Base-by-base conservation (phyloP, 2,888 invertebrate species). In the Bugula neritina region DNA sequence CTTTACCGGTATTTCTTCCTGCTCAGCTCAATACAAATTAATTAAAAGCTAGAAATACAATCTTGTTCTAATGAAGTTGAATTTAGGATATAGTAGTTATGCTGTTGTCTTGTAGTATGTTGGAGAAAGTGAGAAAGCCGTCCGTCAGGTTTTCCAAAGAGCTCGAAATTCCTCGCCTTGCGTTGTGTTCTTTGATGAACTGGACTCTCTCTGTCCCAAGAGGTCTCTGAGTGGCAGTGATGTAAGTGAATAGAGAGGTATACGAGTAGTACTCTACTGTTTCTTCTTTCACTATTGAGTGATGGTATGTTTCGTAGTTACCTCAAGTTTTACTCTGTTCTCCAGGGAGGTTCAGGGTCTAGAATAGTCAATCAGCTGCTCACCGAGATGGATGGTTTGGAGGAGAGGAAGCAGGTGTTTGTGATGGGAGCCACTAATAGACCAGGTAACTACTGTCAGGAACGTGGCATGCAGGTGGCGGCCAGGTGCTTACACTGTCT, bases 301-400 rank as follows among this genome's bases (percentile, higher is more conserved):
- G n/a, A n/a, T n/a, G n/a, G n/a, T n/a, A n/a, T n/a, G n/a, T n/a
- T n/a, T n/a, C n/a, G n/a, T n/a, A n/a, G n/a, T n/a, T n/a, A n/a
- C n/a, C n/a, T n/a, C n/a, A n/a, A n/a, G n/a, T n/a, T n/a, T n/a
- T n/a, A n/a, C n/a, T n/a, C n/a, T n/a, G n/a, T n/a, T n/a, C 75
- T 76, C 35, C 73, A 84, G 84, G 82, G 81, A 71, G 82, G 83
- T 29, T 82, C 85, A 13, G 83, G 83, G 75, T 83, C 79, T 1
- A 88, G 97, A 35, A 93, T 99, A 21, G 97, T 99, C 0, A 99
- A 97, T 84, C 97, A 98, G 84, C 87, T 99, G 84, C 86, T 99
- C 70, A 97, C 97, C 0, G 98, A 99, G 88, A 96, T 99, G 97
- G 98, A 99, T 82, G 98, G 98, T 1, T 89, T 98, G 55, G 93